These are phyloP conservation scores for Megaleporinus macrocephalus DNA, from an alignment of 2,113 vertebrate genomes.

Conservation along the genomic window DNA sequence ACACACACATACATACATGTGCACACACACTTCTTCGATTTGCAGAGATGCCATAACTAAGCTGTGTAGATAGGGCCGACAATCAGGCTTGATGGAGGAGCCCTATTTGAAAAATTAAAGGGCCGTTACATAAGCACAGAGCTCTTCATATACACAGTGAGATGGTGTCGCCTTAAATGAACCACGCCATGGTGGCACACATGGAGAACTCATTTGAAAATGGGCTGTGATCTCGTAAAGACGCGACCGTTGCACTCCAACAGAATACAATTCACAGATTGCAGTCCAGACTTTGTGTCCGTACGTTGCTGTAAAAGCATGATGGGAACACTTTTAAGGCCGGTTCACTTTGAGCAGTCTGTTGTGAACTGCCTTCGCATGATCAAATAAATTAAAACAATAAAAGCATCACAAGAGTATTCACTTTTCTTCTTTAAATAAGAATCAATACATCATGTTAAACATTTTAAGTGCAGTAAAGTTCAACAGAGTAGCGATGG, in stretches of 20 bases:
- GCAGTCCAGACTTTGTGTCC: background rate
- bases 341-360: background rate
- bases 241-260: background rate
- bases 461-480: slow-evolving; percentile 30
- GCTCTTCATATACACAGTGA: slow-evolving; percentile 11
- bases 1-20: background rate
- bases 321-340: background rate
- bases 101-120: background rate
- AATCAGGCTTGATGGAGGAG: background rate
- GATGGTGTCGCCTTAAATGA: background rate
- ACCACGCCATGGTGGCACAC: background rate
- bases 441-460: background rate
- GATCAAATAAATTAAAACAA: slow-evolving; percentile 21
- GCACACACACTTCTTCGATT: background rate
- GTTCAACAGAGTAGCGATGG: background rate
- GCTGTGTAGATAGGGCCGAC: background rate
- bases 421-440: slow-evolving; percentile 28
- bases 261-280: background rate
- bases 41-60: background rate
- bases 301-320: background rate
- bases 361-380: background rate
- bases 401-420: background rate
- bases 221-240: background rate
- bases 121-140: slow-evolving; percentile 9
- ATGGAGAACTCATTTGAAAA: background rate